phyloP scores from a whole-genome alignment of 2,797 vertebrate species.

The Pagetopsis macropterus region DNA sequence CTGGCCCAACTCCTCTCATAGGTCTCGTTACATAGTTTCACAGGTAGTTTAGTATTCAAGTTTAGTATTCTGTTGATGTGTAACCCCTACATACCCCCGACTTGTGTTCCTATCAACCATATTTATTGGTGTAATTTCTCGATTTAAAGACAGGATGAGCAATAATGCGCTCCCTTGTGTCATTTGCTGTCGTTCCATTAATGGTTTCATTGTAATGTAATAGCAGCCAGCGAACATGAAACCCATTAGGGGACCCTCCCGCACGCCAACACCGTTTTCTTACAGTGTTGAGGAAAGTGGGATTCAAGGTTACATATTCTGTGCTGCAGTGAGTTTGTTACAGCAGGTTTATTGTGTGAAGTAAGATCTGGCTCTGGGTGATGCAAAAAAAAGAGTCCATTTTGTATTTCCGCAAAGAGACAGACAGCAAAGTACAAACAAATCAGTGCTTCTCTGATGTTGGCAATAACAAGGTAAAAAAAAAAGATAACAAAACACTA shows the following conservation, averaged over 20 bases:
- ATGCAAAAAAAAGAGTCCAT: background rate
- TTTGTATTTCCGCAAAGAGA: constrained; percentile 13
- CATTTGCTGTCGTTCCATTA: constrained; percentile 69
- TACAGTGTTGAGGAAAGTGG: constrained; percentile 14
- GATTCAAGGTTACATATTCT: constrained; percentile 34
- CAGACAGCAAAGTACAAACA: constrained; percentile 9
- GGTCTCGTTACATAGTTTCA: constrained; percentile 30
- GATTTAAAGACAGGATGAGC: constrained; percentile 55
- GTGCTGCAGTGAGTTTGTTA: constrained; percentile 16
- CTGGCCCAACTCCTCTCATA: constrained; percentile 30
- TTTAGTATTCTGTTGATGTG: constrained; percentile 46
- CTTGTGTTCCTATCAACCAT: constrained; percentile 58
- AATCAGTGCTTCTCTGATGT: constrained; percentile 7
- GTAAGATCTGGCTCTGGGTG: constrained; percentile 3
- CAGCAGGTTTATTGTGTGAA: constrained; percentile 31
- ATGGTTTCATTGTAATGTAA: constrained; percentile 62
- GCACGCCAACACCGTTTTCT: background rate
- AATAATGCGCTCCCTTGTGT: constrained; percentile 45
- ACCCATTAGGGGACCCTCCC: constrained; percentile 40
- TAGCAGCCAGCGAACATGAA: constrained; percentile 46
- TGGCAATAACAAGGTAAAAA: background rate
- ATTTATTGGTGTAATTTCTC: constrained; percentile 75
- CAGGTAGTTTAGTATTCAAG: constrained; percentile 37
- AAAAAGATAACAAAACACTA: constrained; percentile 21
- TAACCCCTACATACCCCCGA: constrained; percentile 6